Conservation (phyloP, 2,888 invertebrate genomes). For the Trichopria drosophilae region DNA sequence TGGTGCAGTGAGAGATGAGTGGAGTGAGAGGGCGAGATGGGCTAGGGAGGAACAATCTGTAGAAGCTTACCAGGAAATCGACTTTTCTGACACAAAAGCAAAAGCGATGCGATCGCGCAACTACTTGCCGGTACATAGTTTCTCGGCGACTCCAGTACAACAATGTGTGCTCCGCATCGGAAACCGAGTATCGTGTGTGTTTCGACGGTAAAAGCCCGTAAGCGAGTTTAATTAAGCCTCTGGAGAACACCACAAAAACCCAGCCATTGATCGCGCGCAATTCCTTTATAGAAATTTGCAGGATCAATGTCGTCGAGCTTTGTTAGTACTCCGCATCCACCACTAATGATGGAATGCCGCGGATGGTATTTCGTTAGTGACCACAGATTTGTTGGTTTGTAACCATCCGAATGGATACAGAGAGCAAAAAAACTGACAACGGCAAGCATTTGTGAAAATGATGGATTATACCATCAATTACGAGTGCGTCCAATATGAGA, state of each 20-base stretch:
- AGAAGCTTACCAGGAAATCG: slow-evolving; percentile 37
- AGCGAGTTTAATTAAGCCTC: slow-evolving; percentile 49
- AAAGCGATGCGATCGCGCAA: slow-evolving; percentile 33
- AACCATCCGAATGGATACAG: no score
- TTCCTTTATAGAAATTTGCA: neutral
- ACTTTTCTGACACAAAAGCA: slow-evolving; percentile 27
- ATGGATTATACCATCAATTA: no score
- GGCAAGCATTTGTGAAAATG: no score
- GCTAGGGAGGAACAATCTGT: slow-evolving; percentile 2
- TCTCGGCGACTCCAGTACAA: slow-evolving; percentile 1
- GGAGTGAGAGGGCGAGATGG: slow-evolving; percentile 8
- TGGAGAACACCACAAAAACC: slow-evolving; percentile 11
- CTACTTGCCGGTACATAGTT: neutral
- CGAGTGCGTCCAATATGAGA: no score
- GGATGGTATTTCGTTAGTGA: no score
- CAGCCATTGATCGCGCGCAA: slow-evolving; percentile 7
- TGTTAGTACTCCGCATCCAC: no score
- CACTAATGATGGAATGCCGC: no score
- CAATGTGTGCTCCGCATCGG: slow-evolving; percentile 30
- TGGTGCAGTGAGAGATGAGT: neutral
- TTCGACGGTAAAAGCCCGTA: no score
- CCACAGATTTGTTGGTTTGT: no score
- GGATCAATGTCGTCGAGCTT: no score
- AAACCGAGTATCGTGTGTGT: slow-evolving; percentile 1
- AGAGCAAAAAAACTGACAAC: no score